These are phyloP conservation scores for Aplodontia rufa DNA, from an alignment of 2,113 vertebrate genomes.

Conservation along the genomic window DNA sequence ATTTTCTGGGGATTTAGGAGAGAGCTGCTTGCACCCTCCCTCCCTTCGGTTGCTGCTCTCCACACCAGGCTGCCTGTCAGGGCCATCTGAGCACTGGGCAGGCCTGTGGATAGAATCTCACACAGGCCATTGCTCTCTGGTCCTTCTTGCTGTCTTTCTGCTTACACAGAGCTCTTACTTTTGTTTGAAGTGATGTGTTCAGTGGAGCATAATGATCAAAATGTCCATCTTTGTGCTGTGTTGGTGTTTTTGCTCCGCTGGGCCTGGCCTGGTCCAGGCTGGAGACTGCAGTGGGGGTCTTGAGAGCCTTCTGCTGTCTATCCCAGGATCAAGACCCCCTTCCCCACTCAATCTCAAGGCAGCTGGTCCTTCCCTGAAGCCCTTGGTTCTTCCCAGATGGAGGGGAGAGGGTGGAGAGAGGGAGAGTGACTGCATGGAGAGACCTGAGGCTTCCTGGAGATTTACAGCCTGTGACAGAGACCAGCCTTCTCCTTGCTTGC, in stretches of 20 bases:
- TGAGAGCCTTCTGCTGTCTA: too few relatives aligned
- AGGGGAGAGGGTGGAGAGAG: not conserved
- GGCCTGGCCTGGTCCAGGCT: too few relatives aligned
- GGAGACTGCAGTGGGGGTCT: not conserved
- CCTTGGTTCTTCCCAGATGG: not conserved
- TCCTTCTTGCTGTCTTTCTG: too few relatives aligned
- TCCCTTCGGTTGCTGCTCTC: too few relatives aligned
- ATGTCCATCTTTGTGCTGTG: not conserved
- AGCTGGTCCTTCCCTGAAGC: too few relatives aligned
- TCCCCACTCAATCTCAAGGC: not conserved
- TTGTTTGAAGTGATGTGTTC: not conserved
- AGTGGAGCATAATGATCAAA: not conserved
- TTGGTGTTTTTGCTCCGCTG: not conserved
- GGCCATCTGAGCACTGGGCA: too few relatives aligned
- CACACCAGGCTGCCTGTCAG: too few relatives aligned
- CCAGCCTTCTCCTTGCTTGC: not conserved
- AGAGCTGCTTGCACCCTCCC: too few relatives aligned
- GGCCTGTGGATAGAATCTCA: too few relatives aligned
- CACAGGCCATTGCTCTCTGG: too few relatives aligned
- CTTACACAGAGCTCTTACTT: not conserved
- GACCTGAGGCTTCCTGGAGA: not conserved
- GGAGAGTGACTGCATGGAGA: not conserved
- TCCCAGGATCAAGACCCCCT: not conserved
- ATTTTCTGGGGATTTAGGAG: too few relatives aligned
- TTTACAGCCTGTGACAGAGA: rapidly evolving